Percentiles rank a stretch among this genome's conserved stretches.
phyloP scores from a whole-genome alignment of 2,797 vertebrate genomes.

The Neosilurus mollespiculum region DNA sequence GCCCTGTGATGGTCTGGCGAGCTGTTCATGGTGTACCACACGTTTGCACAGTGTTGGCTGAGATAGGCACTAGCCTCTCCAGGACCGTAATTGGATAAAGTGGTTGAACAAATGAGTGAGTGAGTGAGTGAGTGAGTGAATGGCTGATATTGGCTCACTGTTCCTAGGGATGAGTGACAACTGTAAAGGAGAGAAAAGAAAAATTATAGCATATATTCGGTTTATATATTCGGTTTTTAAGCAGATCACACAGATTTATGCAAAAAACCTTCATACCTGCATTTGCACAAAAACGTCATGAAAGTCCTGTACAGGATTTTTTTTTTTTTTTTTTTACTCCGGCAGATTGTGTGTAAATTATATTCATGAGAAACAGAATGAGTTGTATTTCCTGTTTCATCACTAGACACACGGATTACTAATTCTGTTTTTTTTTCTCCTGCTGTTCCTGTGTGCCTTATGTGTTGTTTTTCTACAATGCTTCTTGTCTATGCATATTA shows the following conservation, averaged over 20 bases:
- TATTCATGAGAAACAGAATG: not conserved
- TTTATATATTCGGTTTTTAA: too few species aligned
- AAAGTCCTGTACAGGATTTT: not conserved
- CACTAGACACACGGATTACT: not conserved
- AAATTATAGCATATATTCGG: not conserved
- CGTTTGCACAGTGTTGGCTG: too few species aligned
- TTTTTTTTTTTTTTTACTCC: too few species aligned
- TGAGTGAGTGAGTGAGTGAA: too few species aligned
- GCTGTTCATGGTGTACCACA: too few species aligned
- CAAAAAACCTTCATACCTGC: not conserved
- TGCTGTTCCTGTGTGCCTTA: not conserved
- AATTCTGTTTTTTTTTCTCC: not conserved
- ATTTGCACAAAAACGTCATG: not conserved
- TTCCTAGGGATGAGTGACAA: not conserved
- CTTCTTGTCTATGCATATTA: conserved; percentile 52
- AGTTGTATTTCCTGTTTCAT: not conserved
- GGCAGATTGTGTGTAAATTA: not conserved
- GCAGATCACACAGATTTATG: too few species aligned
- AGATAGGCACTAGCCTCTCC: too few species aligned
- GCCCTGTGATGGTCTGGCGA: too few species aligned
- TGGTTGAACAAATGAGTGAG: too few species aligned
- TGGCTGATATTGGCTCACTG: not conserved
- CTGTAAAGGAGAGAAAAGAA: not conserved
- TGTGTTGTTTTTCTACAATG: not conserved
- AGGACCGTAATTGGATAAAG: too few species aligned